A percentile compares a stretch with the other conserved stretches of the same genome.
These are phyloP conservation scores for Sceloporus undulatus DNA, from an alignment of 2,113 vertebrate genomes.

Conservation along the genomic window DNA sequence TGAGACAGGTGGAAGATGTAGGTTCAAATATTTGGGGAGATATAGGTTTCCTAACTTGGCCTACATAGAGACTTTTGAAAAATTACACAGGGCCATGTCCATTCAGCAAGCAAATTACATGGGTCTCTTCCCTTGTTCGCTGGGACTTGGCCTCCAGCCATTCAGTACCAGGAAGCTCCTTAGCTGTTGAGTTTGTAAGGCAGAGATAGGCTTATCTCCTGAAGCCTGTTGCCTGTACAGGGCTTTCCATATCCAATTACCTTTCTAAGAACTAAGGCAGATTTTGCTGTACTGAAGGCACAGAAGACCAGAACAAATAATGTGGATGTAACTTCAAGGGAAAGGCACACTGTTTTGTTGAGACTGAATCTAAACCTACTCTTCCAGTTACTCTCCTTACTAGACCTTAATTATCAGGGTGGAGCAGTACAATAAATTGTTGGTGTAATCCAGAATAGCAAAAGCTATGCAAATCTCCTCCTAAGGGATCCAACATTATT, in stretches of 20 bases:
- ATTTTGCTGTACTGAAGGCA: constrained; percentile 49
- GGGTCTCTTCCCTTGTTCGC: background rate
- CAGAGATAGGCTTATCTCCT: constrained; percentile 71
- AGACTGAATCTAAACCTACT: constrained; percentile 72
- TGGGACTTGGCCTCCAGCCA: constrained; percentile 57
- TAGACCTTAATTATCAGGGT: constrained; percentile 72
- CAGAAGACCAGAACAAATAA: constrained; percentile 58
- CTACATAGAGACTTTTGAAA: background rate
- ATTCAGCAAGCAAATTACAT: background rate
- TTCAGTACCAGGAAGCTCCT: constrained; percentile 64
- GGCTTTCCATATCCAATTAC: constrained; percentile 68
- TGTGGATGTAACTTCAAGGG: constrained; percentile 59
- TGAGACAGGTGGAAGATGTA: background rate
- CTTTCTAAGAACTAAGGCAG: constrained; percentile 73
- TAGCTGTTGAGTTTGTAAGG: constrained; percentile 61
- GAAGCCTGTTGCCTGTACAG: constrained; percentile 56
- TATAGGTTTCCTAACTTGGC: background rate
- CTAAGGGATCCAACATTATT: constrained; percentile 70
- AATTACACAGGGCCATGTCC: background rate
- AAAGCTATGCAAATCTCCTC: constrained; percentile 74
- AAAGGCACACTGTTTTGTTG: constrained; percentile 48
- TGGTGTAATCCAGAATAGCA: constrained; percentile 75
- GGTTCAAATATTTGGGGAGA: background rate
- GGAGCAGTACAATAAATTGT: constrained; percentile 76
- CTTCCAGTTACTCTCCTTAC: constrained; percentile 78